Evolutionary conservation across 1,140 invertebrate species (phyloP).

Genomic region (Zaprionus gabonicus): DNA sequence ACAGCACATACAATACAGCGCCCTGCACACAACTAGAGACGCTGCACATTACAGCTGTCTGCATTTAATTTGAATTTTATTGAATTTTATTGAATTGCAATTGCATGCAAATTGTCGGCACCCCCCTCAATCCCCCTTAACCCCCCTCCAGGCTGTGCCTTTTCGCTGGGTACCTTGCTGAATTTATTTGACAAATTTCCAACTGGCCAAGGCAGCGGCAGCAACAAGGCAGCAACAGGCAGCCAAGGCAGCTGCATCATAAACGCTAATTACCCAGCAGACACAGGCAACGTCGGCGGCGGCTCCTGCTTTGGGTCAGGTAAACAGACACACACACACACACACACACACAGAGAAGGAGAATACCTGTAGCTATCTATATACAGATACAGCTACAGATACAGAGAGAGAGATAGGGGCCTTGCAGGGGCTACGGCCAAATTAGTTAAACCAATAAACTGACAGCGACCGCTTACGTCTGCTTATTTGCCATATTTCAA

Average conservation of each 20-base stretch:
- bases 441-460: slow-evolving; percentile 83
- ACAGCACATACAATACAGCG: slow-evolving; percentile 26
- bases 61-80: slow-evolving; percentile 79
- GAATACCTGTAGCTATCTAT: neutral
- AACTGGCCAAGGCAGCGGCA: neutral
- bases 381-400: too few species aligned
- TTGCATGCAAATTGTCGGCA: slow-evolving; percentile 69
- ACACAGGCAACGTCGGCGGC: slow-evolving; percentile 2
- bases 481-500: slow-evolving; percentile 73
- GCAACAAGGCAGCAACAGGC: slow-evolving; percentile 7
- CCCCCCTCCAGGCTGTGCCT: neutral
- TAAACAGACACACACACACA: neutral
- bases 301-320: neutral
- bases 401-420: slow-evolving; percentile 6
- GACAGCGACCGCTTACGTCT: slow-evolving; percentile 56
- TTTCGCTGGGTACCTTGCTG: slow-evolving; percentile 1
- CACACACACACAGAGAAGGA: too few species aligned
- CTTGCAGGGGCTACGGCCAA: slow-evolving; percentile 38
- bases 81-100: slow-evolving; percentile 81
- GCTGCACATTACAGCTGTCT: slow-evolving; percentile 35
- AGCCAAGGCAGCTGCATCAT: slow-evolving; percentile 64
- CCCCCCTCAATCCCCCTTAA: neutral
- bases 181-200: slow-evolving; percentile 77
- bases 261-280: slow-evolving; percentile 69
- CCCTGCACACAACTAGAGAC: neutral